Conservation (phyloP, 2,888 invertebrate species). For the Dichetophora obliterata region DNA sequence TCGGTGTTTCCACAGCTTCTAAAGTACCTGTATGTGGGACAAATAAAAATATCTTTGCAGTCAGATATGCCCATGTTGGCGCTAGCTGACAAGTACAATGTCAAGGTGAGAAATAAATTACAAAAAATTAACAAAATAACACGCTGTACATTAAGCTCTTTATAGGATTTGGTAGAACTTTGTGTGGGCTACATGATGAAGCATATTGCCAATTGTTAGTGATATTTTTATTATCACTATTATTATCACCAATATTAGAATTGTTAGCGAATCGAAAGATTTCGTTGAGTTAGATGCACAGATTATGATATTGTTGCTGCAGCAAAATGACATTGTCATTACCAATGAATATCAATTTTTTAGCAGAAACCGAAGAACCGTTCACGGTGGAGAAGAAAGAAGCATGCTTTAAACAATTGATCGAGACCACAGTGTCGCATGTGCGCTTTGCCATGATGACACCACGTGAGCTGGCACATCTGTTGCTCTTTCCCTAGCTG, state of each 20-base stretch:
- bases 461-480: too few relatives aligned
- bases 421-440: too few relatives aligned
- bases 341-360: slow-evolving; percentile 90
- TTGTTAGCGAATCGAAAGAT: too few relatives aligned
- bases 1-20: slow-evolving; percentile 90
- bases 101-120: slow-evolving; percentile 74
- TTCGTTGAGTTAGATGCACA: too few relatives aligned
- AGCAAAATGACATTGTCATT: slow-evolving; percentile 89
- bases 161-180: slow-evolving; percentile 85
- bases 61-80: slow-evolving; percentile 91
- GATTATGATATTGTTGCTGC: too few relatives aligned
- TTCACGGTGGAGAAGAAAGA: slow-evolving; percentile 71
- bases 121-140: neutral
- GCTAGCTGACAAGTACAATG: slow-evolving; percentile 98
- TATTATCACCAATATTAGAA: slow-evolving; percentile 84
- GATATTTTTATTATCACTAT: slow-evolving; percentile 84
- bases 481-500: slow-evolving; percentile 81
- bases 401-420: too few relatives aligned
- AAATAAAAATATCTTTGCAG: slow-evolving; percentile 85
- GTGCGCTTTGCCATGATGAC: too few relatives aligned
- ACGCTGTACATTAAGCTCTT: neutral
- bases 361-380: slow-evolving; percentile 71
- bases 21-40: slow-evolving; percentile 89
- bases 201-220: slow-evolving; percentile 86
- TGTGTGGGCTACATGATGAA: slow-evolving; percentile 90